A percentile compares a stretch with the other conserved stretches of the same genome.
Conservation (phyloP, 2,113 vertebrate species). For the Microcebus jonahi region DNA sequence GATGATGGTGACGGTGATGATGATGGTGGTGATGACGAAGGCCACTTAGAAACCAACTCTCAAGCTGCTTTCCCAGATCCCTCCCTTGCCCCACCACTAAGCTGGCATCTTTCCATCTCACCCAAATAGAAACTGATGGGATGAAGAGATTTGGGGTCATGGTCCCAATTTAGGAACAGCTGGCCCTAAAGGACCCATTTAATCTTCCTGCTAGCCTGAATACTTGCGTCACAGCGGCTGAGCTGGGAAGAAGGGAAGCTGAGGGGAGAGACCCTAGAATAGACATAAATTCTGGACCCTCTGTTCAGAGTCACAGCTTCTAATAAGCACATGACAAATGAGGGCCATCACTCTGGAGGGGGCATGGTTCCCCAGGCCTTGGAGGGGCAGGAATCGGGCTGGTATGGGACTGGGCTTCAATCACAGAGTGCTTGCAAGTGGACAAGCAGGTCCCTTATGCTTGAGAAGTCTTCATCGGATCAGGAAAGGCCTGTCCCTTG, state of each 20-base stretch:
- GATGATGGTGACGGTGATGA: not conserved
- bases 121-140: constrained; percentile 38
- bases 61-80: not conserved
- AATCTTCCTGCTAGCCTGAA: constrained; percentile 72
- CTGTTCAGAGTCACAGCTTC: not conserved
- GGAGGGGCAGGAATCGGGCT: not conserved
- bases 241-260: constrained; percentile 69
- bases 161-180: constrained; percentile 1
- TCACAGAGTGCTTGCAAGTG: not conserved
- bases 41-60: not conserved
- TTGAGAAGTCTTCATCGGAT: not conserved
- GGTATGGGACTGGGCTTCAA: not conserved
- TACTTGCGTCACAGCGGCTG: constrained; percentile 27
- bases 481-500: not conserved
- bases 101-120: not conserved
- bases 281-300: constrained; percentile 73
- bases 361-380: not conserved
- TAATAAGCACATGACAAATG: not conserved
- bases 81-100: not conserved
- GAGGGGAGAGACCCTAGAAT: constrained; percentile 78
- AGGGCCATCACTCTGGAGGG: accelerated
- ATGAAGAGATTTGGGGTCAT: constrained; percentile 59
- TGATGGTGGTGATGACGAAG: not conserved
- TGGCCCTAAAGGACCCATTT: constrained; percentile 62
- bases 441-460: not conserved